Base-by-base conservation (phyloP, 2,888 invertebrate species). In the Tenthredo amoena region DNA sequence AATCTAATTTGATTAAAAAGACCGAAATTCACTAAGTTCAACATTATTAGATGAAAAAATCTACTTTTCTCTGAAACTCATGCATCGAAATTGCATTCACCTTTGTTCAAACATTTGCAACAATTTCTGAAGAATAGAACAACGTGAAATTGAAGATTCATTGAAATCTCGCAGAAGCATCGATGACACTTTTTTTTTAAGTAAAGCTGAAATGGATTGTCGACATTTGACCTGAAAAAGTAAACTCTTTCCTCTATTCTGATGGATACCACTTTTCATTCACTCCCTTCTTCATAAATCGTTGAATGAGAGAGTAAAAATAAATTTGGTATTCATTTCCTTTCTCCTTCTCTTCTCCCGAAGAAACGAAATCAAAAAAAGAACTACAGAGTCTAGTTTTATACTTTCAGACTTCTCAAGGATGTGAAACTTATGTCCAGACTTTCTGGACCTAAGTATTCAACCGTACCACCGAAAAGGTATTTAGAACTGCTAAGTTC, bases 391-490 rank as follows among this genome's bases (percentile, higher is more conserved):
- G 84, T 68, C 7, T 68, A 68, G 68, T 68, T 68, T 82, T 65
- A 40, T 82, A 65, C 72, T 84, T 84, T 58, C 76, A 74, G 58
- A 88, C 87, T 91, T 85, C 87, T 85, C 89, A 92, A 88, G 85
- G 91, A 93, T 89, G 89, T 87, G 40, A 91, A 89, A 88, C 87
- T 90, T 89, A 87, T 87, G 86, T 90, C 90, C 86, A 92, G 90
- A 89, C 86, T 90, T 88, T 90, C 90, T 87, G 90, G 89, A 83
- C 89, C 87, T 87, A 91, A 88, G 86, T 93, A 92, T 88, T 93
- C 92, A 37, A 91, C 92, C 4, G 88, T 89, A 34, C 85, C 91
- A n/a, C 85, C 90, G 26, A 91, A 86, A 90, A 91, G 92, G 92
- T 93, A 92, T 86, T 86, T 85, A 77, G 31, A 76, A 86, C 43